Conservation (phyloP, 2,888 invertebrate genomes). For the Eristalis tenax region DNA sequence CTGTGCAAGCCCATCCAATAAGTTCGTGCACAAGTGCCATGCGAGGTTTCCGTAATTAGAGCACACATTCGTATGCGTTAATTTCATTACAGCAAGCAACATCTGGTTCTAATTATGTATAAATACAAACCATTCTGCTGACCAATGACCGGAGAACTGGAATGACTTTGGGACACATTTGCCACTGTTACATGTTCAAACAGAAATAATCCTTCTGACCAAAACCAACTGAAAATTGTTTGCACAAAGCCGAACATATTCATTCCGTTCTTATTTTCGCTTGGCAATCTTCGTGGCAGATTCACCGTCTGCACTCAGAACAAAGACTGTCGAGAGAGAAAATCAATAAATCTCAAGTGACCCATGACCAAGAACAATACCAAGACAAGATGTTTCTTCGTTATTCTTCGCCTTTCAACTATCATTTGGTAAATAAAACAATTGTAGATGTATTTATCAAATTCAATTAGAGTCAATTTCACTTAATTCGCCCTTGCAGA, state of each 20-base stretch:
- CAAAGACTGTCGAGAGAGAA: slow-evolving; percentile 55
- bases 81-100: not conserved
- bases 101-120: slow-evolving; percentile 5
- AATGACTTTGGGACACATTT: slow-evolving; percentile 45
- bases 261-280: not conserved
- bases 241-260: not conserved
- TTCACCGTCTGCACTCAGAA: slow-evolving; percentile 21
- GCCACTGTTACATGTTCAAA: slow-evolving; percentile 19
- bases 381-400: slow-evolving; percentile 4
- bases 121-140: slow-evolving; percentile 31
- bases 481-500: slow-evolving; percentile 42
- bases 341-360: slow-evolving; percentile 56
- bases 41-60: slow-evolving; percentile 6
- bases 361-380: slow-evolving; percentile 36
- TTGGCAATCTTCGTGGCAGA: not conserved
- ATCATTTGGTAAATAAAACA: not conserved
- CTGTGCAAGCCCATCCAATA: not conserved
- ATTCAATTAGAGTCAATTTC: slow-evolving; percentile 24
- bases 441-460: not conserved
- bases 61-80: not conserved
- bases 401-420: not conserved
- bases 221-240: not conserved
- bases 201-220: slow-evolving; percentile 35
- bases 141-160: slow-evolving; percentile 6
- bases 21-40: not conserved